Evolutionary conservation across 37 sponge, comb jelly and placozoan species (phyloP).

Genomic region (Haliclona indistincta): DNA sequence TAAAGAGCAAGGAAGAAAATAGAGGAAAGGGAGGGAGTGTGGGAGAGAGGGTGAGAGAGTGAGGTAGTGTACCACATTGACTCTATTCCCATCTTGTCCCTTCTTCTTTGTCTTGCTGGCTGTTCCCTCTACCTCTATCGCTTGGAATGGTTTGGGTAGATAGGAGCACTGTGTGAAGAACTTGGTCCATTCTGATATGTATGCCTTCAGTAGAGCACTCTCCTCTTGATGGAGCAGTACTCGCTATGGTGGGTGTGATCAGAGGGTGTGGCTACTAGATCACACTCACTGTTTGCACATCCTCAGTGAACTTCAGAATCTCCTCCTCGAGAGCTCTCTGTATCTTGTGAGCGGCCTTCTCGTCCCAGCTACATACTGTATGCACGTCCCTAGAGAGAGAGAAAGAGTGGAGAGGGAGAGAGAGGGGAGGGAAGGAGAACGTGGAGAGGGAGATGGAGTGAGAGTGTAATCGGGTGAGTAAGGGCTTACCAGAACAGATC

Average conservation of each 20-base stretch:
- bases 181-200: constrained; percentile 88
- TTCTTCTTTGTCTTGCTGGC: constrained; percentile 59
- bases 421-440: too few species aligned
- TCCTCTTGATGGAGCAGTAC: constrained; percentile 78
- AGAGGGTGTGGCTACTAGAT: background rate
- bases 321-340: constrained; percentile 70
- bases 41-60: background rate
- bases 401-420: too few species aligned
- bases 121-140: constrained; percentile 69
- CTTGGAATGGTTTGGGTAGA: constrained; percentile 86
- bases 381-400: constrained; percentile 74
- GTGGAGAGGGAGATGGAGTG: too few species aligned
- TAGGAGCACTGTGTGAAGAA: constrained; percentile 88
- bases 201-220: constrained; percentile 77
- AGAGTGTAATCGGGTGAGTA: too few species aligned
- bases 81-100: constrained; percentile 71
- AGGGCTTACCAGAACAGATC: constrained; percentile 77
- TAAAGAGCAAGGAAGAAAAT: background rate
- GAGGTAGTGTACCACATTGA: constrained; percentile 46
- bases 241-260: constrained; percentile 28
- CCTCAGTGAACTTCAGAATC: constrained; percentile 58
- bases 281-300: constrained; percentile 44
- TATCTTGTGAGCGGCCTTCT: constrained; percentile 76
- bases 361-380: constrained; percentile 90
- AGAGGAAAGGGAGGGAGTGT: background rate